phyloP scores from a whole-genome alignment of 2,797 vertebrate genomes.

The Bucorvus abyssinicus region DNA sequence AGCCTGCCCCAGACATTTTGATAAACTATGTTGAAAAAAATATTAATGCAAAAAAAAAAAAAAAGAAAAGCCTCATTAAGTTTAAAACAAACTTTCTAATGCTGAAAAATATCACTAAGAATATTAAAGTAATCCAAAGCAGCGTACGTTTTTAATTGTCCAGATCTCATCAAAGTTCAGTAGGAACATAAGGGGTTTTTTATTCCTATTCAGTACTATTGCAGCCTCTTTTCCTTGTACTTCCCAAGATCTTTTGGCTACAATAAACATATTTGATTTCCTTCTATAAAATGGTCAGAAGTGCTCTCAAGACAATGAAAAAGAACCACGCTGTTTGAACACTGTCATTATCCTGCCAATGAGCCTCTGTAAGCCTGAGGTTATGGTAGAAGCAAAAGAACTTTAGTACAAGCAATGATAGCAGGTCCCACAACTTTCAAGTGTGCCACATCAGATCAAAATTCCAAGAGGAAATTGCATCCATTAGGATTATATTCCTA shows the following conservation, averaged over 20 bases:
- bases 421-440: background rate
- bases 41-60: no score
- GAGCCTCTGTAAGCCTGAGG: background rate
- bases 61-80: background rate
- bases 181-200: background rate
- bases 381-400: slow-evolving; percentile 3
- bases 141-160: background rate
- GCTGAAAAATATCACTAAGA: background rate
- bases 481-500: background rate
- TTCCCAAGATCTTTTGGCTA: background rate
- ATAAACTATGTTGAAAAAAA: background rate
- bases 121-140: background rate
- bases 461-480: background rate
- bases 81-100: background rate
- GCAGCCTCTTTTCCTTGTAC: background rate
- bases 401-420: background rate
- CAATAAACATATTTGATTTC: slow-evolving; percentile 32
- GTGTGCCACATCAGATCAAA: background rate
- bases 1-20: background rate
- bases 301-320: slow-evolving; percentile 2
- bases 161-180: background rate
- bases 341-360: slow-evolving; percentile 15
- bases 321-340: background rate
- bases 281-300: background rate
- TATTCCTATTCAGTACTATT: background rate